Conservation (phyloP, 1,140 invertebrate genomes). For the Drosophila tani region DNA sequence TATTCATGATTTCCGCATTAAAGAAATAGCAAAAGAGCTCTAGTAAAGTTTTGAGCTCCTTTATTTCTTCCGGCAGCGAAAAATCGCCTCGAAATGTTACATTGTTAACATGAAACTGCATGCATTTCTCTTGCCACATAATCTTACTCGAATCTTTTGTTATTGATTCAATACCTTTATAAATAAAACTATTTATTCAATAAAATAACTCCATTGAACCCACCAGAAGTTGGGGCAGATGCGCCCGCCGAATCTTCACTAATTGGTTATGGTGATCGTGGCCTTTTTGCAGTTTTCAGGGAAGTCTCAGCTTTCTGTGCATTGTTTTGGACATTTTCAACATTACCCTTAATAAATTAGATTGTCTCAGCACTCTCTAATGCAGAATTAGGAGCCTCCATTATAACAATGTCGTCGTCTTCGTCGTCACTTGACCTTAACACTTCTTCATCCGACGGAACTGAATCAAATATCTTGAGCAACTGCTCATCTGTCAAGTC, state of each 20-base stretch:
- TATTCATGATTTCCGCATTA: conserved; percentile 31
- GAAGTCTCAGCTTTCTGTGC: not conserved
- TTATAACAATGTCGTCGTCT: conserved; percentile 3
- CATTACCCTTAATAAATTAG: not conserved
- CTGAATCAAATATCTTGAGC: conserved; percentile 13
- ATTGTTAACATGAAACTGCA: conserved; percentile 17
- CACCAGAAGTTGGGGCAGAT: not conserved
- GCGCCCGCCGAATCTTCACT: too few species aligned
- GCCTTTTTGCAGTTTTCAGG: too few species aligned
- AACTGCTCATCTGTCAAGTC: not conserved
- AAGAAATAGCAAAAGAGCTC: conserved; percentile 29
- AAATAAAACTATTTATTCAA: not conserved
- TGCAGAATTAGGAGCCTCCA: conserved; percentile 19
- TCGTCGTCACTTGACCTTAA: conserved; percentile 8
- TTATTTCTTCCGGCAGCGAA: conserved; percentile 4
- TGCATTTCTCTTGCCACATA: conserved; percentile 7
- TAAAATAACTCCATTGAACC: conserved; percentile 3
- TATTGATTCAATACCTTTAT: conserved; percentile 4
- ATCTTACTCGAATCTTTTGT: conserved; percentile 5
- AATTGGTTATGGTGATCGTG: too few species aligned
- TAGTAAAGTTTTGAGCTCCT: conserved; percentile 15
- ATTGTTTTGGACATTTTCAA: too few species aligned
- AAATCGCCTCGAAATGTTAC: conserved; percentile 22
- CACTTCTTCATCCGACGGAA: conserved; percentile 9
- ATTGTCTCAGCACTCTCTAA: conserved; percentile 9